These are phyloP conservation scores for Tenebrosternarchus preto DNA, from an alignment of 2,113 vertebrate genomes.

Conservation along the genomic window DNA sequence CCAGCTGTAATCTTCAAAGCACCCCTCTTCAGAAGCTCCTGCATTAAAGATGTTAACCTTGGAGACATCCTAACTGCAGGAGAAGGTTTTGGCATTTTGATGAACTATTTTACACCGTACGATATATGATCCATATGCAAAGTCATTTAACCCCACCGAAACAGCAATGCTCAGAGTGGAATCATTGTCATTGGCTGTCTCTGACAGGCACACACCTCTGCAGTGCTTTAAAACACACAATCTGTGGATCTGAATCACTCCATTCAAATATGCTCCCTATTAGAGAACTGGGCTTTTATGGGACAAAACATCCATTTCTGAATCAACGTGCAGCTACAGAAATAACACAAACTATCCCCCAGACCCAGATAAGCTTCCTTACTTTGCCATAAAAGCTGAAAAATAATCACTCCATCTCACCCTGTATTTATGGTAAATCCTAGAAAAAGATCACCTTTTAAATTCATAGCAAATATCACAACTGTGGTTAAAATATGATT, in stretches of 20 bases:
- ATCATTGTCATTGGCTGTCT: neutral
- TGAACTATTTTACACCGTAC: slow-evolving; percentile 1
- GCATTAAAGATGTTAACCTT: slow-evolving; percentile 47
- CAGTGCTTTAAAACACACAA: slow-evolving; percentile 9
- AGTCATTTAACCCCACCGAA: slow-evolving; percentile 13
- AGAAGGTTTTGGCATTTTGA: slow-evolving; percentile 19
- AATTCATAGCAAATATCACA: neutral
- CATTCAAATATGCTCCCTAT: neutral
- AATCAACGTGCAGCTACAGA: neutral
- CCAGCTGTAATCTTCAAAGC: slow-evolving; percentile 32
- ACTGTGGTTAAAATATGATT: neutral
- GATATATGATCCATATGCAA: slow-evolving; percentile 22
- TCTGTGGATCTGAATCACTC: neutral
- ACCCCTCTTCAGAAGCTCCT: slow-evolving; percentile 30
- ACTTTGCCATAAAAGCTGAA: neutral
- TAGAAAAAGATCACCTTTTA: neutral
- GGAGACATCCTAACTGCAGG: slow-evolving; percentile 37
- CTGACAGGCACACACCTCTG: neutral
- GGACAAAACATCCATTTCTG: neutral
- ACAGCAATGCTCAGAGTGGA: neutral
- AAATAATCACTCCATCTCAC: neutral
- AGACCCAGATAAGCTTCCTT: neutral
- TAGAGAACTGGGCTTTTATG: neutral
- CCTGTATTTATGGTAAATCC: neutral
- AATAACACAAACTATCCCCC: neutral